Percentiles rank a stretch among this genome's conserved stretches.
phyloP scores from a whole-genome alignment of 1,140 invertebrate genomes.

The Aphelenchoides avenae region DNA sequence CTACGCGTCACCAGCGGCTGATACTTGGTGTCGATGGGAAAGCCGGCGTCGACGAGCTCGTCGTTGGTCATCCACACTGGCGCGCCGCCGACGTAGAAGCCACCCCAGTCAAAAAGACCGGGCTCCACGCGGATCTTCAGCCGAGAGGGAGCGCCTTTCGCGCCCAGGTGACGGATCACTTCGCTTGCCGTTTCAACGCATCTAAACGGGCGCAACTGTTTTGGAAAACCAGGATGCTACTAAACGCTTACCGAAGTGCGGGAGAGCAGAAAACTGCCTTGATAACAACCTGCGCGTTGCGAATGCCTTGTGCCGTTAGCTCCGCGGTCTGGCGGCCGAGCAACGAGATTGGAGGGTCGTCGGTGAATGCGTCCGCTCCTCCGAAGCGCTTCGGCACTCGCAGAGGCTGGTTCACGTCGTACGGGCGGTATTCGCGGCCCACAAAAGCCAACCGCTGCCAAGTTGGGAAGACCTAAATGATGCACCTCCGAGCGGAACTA shows the following conservation, averaged over 20 bases:
- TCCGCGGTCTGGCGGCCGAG: slow-evolving; percentile 6
- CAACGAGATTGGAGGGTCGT: slow-evolving; percentile 11
- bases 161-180: background rate
- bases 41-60: slow-evolving; percentile 10
- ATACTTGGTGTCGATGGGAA: slow-evolving; percentile 5
- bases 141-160: too few relatives aligned
- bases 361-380: slow-evolving; percentile 4
- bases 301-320: background rate
- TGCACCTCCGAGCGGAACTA: too few relatives aligned
- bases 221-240: background rate
- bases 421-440: slow-evolving; percentile 17
- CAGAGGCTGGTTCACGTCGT: slow-evolving; percentile 14
- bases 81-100: slow-evolving; percentile 9
- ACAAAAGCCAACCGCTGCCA: slow-evolving; percentile 12
- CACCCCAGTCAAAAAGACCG: slow-evolving; percentile 16
- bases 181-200: slow-evolving; percentile 17
- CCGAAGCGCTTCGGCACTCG: slow-evolving; percentile 11
- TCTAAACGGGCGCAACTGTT: slow-evolving; percentile 1
- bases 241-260: slow-evolving; percentile 4
- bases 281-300: background rate
- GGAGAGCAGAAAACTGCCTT: slow-evolving; percentile 13
- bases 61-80: slow-evolving; percentile 3
- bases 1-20: background rate
- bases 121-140: slow-evolving; percentile 19
- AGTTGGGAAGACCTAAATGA: slow-evolving; percentile 17